A percentile compares a stretch with the other conserved stretches of the same genome.
phyloP scores from a whole-genome alignment of 2,113 vertebrate genomes.

The Saimiri boliviensis region DNA sequence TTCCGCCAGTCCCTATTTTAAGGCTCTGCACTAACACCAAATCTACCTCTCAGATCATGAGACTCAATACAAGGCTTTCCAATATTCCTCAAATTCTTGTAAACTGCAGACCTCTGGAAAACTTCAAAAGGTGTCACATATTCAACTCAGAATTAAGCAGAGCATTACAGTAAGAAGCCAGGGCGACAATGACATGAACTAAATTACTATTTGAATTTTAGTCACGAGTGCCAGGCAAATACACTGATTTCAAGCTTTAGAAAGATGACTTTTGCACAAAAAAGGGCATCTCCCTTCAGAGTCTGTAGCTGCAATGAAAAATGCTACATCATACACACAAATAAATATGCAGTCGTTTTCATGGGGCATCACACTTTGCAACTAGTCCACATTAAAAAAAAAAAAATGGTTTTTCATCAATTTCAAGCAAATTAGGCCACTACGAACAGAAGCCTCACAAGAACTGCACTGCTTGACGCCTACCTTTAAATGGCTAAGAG shows the following conservation, averaged over 20 bases:
- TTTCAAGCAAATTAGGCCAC: background rate
- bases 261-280: background rate
- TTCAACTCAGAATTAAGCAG: slow-evolving; percentile 13
- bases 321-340: background rate
- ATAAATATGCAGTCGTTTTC: background rate
- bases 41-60: background rate
- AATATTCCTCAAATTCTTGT: background rate
- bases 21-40: background rate
- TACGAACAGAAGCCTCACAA: background rate
- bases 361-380: background rate
- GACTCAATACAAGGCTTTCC: background rate
- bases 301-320: background rate
- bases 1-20: background rate
- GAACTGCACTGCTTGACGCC: background rate
- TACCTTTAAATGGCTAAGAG: background rate
- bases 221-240: background rate
- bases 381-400: background rate
- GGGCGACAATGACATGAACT: background rate
- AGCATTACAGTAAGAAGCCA: slow-evolving; percentile 11
- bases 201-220: slow-evolving; percentile 17
- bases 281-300: background rate
- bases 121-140: background rate
- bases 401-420: background rate
- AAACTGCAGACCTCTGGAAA: slow-evolving; percentile 45
- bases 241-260: background rate